These are phyloP conservation scores for Drosophila pandora DNA, from an alignment of 1,140 invertebrate genomes.

Conservation along the genomic window DNA sequence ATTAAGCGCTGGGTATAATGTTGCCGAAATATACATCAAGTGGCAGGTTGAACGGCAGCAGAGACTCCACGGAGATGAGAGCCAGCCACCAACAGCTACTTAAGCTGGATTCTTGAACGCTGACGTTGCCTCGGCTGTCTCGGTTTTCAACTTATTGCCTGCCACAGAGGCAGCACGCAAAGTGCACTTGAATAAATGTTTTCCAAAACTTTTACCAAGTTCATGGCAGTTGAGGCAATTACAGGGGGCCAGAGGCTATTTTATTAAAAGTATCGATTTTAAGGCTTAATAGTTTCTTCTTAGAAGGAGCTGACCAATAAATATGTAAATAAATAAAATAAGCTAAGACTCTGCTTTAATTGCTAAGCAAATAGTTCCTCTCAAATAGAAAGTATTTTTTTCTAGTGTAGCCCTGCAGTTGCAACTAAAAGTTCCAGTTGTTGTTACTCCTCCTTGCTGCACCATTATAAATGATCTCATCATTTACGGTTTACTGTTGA, in stretches of 20 bases:
- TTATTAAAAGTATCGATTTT: too few relatives aligned
- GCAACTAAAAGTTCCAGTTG: conserved; percentile 14
- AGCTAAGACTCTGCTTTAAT: too few relatives aligned
- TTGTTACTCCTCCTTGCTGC: conserved; percentile 25
- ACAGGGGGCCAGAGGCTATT: too few relatives aligned
- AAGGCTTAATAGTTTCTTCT: too few relatives aligned
- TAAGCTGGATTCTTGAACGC: conserved; percentile 50
- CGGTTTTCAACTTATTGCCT: conserved; percentile 67
- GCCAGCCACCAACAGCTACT: conserved; percentile 64
- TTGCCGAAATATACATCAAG: conserved; percentile 68
- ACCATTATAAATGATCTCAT: conserved; percentile 72
- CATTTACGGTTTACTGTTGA: conserved; percentile 67
- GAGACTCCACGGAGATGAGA: conserved; percentile 5
- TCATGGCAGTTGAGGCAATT: too few relatives aligned
- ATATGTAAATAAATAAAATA: too few relatives aligned
- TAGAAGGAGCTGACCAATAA: too few relatives aligned
- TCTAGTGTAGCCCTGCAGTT: conserved; percentile 9
- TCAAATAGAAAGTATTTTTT: not conserved
- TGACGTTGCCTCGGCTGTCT: conserved; percentile 48
- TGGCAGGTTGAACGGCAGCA: conserved; percentile 32
- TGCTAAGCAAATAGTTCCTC: too few relatives aligned
- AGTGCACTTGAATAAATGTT: conserved; percentile 32
- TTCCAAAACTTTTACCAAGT: not conserved
- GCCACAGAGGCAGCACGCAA: conserved; percentile 43
- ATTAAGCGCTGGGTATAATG: conserved; percentile 71